phyloP scores from a whole-genome alignment of 37 sponge, comb jelly and placozoan species.

The Haliclona indistincta region DNA sequence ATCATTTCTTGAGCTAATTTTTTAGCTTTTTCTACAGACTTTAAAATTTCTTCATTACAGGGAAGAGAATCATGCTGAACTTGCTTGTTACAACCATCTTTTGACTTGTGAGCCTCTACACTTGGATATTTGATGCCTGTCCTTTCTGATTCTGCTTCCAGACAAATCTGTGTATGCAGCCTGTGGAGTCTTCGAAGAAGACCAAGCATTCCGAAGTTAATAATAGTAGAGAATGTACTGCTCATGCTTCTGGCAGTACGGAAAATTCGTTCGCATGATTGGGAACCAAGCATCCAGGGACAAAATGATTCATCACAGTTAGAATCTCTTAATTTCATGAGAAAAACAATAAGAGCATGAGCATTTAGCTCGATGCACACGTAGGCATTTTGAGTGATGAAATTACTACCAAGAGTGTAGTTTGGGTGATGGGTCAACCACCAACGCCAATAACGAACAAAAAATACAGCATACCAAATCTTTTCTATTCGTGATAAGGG shows the following conservation, averaged over 20 bases:
- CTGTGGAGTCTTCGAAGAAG: conserved; percentile 50
- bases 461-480: conserved; percentile 43
- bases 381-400: conserved; percentile 54
- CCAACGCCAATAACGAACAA: conserved; percentile 39
- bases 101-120: conserved; percentile 8
- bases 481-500: conserved; percentile 37
- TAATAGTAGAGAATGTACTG: conserved; percentile 59
- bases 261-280: conserved; percentile 54
- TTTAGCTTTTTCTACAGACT: conserved; percentile 19
- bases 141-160: conserved; percentile 25
- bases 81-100: conserved; percentile 7
- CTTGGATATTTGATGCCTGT: conserved; percentile 51
- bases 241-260: conserved; percentile 50
- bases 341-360: conserved; percentile 32
- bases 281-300: too few relatives aligned
- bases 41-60: not conserved
- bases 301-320: conserved; percentile 14
- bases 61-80: not conserved
- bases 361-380: conserved; percentile 60
- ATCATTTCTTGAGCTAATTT: conserved; percentile 12
- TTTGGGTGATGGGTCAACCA: conserved; percentile 24
- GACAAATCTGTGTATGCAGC: conserved; percentile 38
- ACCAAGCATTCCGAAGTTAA: conserved; percentile 58
- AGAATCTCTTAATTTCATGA: conserved; percentile 11
- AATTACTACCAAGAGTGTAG: conserved; percentile 44